These are phyloP conservation scores for Tyto alba DNA, from an alignment of 2,113 vertebrate species.

Conservation along the genomic window DNA sequence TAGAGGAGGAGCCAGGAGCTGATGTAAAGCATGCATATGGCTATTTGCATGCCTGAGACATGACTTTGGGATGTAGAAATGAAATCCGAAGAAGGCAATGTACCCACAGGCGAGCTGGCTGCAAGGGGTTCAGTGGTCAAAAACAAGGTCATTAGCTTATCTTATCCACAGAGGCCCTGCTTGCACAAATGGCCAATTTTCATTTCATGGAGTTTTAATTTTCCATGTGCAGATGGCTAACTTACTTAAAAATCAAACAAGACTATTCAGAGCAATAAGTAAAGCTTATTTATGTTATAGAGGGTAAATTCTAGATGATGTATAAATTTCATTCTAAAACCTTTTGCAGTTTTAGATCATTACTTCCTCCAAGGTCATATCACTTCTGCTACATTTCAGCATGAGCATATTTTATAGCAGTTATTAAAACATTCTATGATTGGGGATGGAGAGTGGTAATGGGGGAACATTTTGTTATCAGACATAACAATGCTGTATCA, in stretches of 20 bases:
- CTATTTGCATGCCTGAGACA: neutral
- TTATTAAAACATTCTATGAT: neutral
- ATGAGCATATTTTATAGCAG: neutral
- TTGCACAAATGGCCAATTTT: neutral
- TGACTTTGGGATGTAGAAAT: neutral
- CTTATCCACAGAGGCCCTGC: neutral
- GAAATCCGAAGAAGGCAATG: neutral
- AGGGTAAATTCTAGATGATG: neutral
- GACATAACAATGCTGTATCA: neutral
- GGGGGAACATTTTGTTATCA: neutral
- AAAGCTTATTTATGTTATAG: neutral
- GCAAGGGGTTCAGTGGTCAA: neutral
- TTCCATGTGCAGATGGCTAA: neutral
- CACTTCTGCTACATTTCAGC: neutral
- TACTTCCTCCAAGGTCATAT: neutral
- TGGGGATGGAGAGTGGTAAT: neutral
- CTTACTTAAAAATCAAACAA: neutral
- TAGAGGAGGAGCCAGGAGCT: neutral
- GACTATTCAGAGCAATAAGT: neutral
- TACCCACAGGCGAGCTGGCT: neutral
- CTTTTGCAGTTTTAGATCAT: neutral
- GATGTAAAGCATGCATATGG: neutral
- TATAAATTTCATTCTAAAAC: neutral
- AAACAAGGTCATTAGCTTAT: neutral
- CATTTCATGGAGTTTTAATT: neutral